These are phyloP conservation scores for Entelurus aequoreus DNA, from an alignment of 2,113 vertebrate species.

Conservation along the genomic window DNA sequence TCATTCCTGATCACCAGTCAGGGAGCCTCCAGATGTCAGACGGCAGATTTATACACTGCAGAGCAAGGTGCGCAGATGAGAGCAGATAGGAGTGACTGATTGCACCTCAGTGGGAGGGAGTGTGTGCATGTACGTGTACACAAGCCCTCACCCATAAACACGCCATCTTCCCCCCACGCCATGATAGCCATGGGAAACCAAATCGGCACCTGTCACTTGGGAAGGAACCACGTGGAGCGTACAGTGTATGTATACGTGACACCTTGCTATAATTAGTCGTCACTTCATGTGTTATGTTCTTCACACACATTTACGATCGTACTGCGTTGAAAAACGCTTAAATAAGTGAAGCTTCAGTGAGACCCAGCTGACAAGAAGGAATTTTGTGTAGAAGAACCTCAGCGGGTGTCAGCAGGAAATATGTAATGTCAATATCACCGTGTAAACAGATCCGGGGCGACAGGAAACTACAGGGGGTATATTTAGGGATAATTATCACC, in stretches of 20 bases:
- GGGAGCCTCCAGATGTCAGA: conserved; percentile 51
- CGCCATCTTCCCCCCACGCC: conserved; percentile 21
- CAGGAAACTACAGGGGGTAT: conserved; percentile 60
- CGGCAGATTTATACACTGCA: conserved; percentile 52
- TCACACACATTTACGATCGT: not conserved
- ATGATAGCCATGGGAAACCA: conserved; percentile 61
- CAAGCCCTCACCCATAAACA: conserved; percentile 35
- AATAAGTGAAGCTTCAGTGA: too few species aligned
- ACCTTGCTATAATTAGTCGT: conserved; percentile 58
- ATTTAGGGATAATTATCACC: conserved; percentile 63
- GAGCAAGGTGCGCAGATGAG: conserved; percentile 35
- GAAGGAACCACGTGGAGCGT: conserved; percentile 31
- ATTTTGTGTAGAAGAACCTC: too few species aligned
- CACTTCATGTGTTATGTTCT: conserved; percentile 1
- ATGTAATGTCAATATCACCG: conserved; percentile 36
- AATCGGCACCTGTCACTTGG: conserved; percentile 48
- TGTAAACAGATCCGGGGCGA: conserved; percentile 59
- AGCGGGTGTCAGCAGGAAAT: conserved; percentile 25
- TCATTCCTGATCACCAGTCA: conserved; percentile 31
- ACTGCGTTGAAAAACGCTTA: too few species aligned
- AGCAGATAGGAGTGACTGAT: conserved; percentile 62
- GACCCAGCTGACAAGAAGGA: too few species aligned
- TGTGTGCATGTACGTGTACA: conserved; percentile 1
- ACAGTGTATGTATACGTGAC: conserved; percentile 26
- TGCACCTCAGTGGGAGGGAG: conserved; percentile 12